Base-by-base conservation (phyloP, 2,888 invertebrate species). In the Netelia melanura region DNA sequence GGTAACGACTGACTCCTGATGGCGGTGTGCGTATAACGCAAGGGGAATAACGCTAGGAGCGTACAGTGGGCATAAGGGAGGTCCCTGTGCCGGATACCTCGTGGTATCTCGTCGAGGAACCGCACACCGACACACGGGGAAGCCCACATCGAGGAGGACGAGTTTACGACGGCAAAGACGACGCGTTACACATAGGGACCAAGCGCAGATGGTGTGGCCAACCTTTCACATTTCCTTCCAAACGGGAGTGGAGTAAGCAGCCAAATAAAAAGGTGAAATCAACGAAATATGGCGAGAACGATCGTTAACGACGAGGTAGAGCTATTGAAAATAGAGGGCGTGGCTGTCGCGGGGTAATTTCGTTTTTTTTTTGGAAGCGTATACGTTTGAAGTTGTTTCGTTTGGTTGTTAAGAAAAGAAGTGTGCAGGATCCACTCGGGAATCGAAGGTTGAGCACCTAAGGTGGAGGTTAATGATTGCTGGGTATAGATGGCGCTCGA, bases 1-100 rank as follows among this genome's bases (percentile, higher is more conserved):
- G 65, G 70, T 56, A 84, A 77, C 84, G 78, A 84, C 84, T 84
- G 84, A 84, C 84, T 84, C 81, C 74, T 80, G 62, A 84, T 77
- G 77, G 68, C n/a, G 48, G 65, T 65, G 81, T 62, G 64, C 75
- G 38, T 76, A 70, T 64, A 70, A 76, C 75, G 48, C 58, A 38
- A 17, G n/a, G 81, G 70, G 52, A 76, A 81, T 76, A 81, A 81
- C 76, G 62, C 70, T 23, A 25, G 56, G 3, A 11, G 61, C 68
- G 48, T 68, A 58, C 21, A 77, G 58, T 67, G 48, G n/a, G 78
- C 70, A 78, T 52, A 72, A 79, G 79, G 79, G 79, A 79, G 62
- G 62, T 79, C 52, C 64, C 48, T 70, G 61, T 21, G 25, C 25
- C 56, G 64, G 64, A 52, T 62, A 14, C 70, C 48, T 70, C 70